Base-by-base conservation (phyloP, 2,888 invertebrate genomes). In the Strigamia crassipes region DNA sequence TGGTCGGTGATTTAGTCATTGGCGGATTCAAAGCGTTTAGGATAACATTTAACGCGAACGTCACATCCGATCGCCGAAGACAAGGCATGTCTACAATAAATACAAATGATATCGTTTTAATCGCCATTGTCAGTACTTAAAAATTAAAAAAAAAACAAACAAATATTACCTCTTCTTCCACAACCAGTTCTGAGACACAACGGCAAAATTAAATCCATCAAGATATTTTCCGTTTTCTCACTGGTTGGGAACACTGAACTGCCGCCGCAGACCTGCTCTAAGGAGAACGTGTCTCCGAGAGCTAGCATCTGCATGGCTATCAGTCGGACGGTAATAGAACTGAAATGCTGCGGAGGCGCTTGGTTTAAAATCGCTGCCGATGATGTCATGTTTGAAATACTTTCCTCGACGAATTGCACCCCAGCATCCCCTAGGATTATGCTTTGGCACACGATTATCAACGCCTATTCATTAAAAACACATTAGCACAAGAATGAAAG, bases 131-230 rank as follows among this genome's bases (percentile, higher is more conserved):
- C 73, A 31, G 1, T 73, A 6, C 73, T 41, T 15, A 15, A n/a
- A 18, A 78, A 13, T 4, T 12, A 41, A 42, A 21, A 41, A 12
- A 31, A n/a, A n/a, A n/a, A n/a, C n/a, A n/a, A n/a, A 41, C 1
- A 78, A 38, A 13, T 38, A 78, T 41, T 88, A 95, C 96, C 97
- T 91, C 96, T 96, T 82, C 97, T 91, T 2, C 98, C 97, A 86
- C 96, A 96, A 23, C 98, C 98, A 38, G 98, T 96, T 85, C 97
- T 91, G 84, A 99, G 90, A 88, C 98, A 97, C 83, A 99, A 90
- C 0, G 99, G 99, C 91, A 99, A 94, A 84, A 99, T 92, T 84
- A 99, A 90, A 90, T 99, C 98, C 91, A 99, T 94, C 79, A 99
- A 91, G 90, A 97, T 94, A 86, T 96, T 96, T 89, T 99, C 97